Evolutionary conservation across 2,113 vertebrate species (phyloP), one percentile per base, ranked within the genome.

Genomic region (Chaetops frenatus): DNA sequence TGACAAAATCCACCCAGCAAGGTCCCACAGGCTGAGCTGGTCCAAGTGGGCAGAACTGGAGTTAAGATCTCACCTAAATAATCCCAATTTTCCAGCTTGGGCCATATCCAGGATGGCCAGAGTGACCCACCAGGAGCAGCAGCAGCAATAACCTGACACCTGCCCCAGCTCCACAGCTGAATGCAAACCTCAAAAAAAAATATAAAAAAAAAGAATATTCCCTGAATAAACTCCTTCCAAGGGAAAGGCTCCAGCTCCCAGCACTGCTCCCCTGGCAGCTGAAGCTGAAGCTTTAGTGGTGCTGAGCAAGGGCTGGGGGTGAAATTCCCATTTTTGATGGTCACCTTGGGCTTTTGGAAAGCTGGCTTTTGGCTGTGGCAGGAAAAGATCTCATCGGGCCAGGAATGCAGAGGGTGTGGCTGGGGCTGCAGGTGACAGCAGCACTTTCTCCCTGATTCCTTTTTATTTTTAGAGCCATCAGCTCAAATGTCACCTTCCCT

Each of bases 401-500:
- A 47, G 94, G 90, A 94, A 93, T 80, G 90, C 77, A 61, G 23
- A 28, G 10, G 87, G 90, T 70, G 89, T 1, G 86, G 81, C 79
- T 38, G 85, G 58, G 67, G 56, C 64, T 53, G 51, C 79, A 88
- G 82, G 81, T 88, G 69, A 66, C 42, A 93, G 78, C 44, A 45
- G 33, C 72, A 81, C 82, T 92, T 95, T 95, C 95, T 86, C 89
- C 80, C 76, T 4, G 18, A 76, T 95, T 88, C 76, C 76, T 80
- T 94, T 92, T 94, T 93, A 95, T 95, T 94, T 95, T 95, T 93
- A 94, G 94, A 72, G 53, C 60, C 72, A 88, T 86, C 78, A 94
- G 81, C 70, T 83, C 78, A 45, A 87, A 74, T 83, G 84, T 92
- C 87, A 96, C 91, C 83, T 87, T 89, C 65, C 88, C 81, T 22